These are phyloP conservation scores for Craseonycteris thonglongyai DNA, from an alignment of 2,113 vertebrate genomes.

Conservation along the genomic window DNA sequence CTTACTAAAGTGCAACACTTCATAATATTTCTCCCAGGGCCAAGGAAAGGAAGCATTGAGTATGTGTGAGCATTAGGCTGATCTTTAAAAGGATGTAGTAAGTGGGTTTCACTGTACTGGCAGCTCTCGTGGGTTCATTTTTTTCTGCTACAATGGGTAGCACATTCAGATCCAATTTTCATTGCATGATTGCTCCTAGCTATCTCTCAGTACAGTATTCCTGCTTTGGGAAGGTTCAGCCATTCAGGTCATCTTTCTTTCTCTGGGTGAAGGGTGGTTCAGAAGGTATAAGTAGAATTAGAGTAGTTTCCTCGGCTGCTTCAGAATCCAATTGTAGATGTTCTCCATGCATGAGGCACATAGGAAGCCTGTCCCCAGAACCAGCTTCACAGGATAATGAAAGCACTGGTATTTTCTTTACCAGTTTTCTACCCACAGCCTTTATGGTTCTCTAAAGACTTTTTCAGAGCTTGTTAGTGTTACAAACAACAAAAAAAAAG, in stretches of 20 bases:
- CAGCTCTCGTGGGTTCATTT: conserved; percentile 53
- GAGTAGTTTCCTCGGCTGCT: background rate
- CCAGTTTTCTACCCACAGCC: background rate
- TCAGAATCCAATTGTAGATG: background rate
- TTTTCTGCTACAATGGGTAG: conserved; percentile 44
- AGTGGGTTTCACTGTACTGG: conserved; percentile 65
- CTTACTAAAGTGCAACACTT: conserved; percentile 63
- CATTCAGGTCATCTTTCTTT: background rate
- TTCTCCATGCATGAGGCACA: fast-evolving
- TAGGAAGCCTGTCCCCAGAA: background rate
- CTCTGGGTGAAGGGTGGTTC: conserved; percentile 34
- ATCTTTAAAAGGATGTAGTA: conserved; percentile 64
- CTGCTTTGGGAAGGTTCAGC: background rate
- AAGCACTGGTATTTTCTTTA: background rate
- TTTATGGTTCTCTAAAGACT: background rate
- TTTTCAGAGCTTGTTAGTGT: conserved; percentile 30
- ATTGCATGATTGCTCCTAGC: conserved; percentile 47
- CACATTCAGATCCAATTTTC: conserved; percentile 52
- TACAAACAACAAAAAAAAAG: background rate
- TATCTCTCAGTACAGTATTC: conserved; percentile 6
- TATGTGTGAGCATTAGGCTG: conserved; percentile 35
- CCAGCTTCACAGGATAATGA: background rate
- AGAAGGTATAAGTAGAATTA: background rate
- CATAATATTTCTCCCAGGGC: conserved; percentile 49
- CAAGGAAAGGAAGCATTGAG: conserved; percentile 19